Base-by-base conservation (phyloP, 2,888 invertebrate genomes). In the Rosalia funebris region DNA sequence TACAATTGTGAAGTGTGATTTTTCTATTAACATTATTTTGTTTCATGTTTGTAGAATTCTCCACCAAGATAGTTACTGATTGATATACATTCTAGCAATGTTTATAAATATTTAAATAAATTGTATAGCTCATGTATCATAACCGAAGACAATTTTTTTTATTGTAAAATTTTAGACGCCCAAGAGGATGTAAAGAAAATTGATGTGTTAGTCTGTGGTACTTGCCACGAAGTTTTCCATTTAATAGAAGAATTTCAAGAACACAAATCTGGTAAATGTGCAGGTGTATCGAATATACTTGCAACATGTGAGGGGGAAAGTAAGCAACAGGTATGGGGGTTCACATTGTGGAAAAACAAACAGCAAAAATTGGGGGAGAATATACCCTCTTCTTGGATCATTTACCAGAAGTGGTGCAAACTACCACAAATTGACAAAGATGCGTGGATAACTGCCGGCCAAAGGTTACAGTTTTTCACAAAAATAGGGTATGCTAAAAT, bases 281-380 rank as follows among this genome's bases (percentile, higher is more conserved):
- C 85, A 31, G 85, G 86, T 68, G 84, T 86, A 62, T 89, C 89
- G 41, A 84, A 85, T 53, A 85, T 90, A 34, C 85, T 88, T 72
- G 89, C 83, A 46, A 81, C 79, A 57, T 82, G 90, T 39, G 80
- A 90, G 86, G 87, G 87, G 77, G 92, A 92, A 79, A 87, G 87
- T 59, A 92, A 92, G 79, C 89, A 92, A 5, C 91, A 92, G 82
- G 90, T 93, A 7, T 93, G 93, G 93, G 93, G 91, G 34, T 93
- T 92, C 76, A 83, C 91, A 2, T 78, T 93, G 37, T 93, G 93
- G 93, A 93, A 93, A 75, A 85, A 85, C 58, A 84, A 86, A 7
- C 86, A 88, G 25, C 25, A 25, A 25, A 25, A 25, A 25, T 69
- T 91, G 92, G 92, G 87, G 88, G 68, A 82, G 91, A 48, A 39